Evolutionary conservation across 1,140 invertebrate species (phyloP).

Genomic region (Phocides pigmalion): DNA sequence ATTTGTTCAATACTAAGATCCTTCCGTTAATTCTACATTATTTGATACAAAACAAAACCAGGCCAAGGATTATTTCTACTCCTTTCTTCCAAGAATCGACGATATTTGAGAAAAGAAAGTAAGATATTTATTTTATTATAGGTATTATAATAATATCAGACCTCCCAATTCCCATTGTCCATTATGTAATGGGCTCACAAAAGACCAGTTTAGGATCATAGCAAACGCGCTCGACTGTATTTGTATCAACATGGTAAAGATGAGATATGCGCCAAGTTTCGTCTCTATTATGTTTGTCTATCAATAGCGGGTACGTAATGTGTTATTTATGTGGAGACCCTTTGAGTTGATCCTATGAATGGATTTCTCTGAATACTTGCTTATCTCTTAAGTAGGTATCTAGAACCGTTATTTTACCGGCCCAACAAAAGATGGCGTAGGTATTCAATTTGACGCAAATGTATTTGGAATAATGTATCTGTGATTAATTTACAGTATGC

Average conservation of each 20-base stretch:
- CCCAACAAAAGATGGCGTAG: too few species aligned
- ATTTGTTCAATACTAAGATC: too few species aligned
- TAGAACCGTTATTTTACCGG: too few species aligned
- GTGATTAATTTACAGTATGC: too few species aligned
- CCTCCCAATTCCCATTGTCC: conserved; percentile 45
- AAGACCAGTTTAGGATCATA: conserved; percentile 56
- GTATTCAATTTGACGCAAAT: too few species aligned
- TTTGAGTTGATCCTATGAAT: background rate
- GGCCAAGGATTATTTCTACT: too few species aligned
- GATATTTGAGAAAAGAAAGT: background rate
- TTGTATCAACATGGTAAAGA: conserved; percentile 38
- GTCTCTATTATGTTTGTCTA: conserved; percentile 42
- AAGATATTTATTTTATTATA: background rate
- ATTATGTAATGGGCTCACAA: conserved; percentile 60
- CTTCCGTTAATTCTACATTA: too few species aligned
- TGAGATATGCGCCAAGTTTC: conserved; percentile 63
- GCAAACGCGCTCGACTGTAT: conserved; percentile 48
- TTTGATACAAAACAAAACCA: too few species aligned
- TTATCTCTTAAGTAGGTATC: background rate
- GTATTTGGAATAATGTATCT: too few species aligned
- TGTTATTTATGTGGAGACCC: background rate
- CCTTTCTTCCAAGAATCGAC: too few species aligned
- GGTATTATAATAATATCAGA: conserved; percentile 31
- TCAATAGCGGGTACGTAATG: background rate
- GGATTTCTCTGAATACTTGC: background rate